Conservation (phyloP, 2,797 vertebrate genomes). For the Streptopelia turtur region DNA sequence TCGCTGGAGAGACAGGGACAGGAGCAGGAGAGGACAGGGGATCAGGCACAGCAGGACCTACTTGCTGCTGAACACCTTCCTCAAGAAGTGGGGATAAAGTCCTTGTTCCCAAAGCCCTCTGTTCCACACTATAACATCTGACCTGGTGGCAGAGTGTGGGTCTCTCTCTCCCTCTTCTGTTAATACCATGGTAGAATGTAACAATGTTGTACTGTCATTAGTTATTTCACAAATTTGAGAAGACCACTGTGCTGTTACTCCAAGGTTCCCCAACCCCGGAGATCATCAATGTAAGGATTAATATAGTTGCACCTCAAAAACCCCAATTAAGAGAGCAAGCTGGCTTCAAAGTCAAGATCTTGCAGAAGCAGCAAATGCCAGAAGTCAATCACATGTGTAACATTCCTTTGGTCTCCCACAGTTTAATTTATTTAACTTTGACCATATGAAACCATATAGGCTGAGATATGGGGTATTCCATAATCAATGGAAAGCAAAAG, state of each 20-base stretch:
- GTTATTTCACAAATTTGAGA: background rate
- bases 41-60: background rate
- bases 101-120: background rate
- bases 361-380: background rate
- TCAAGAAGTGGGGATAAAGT: background rate
- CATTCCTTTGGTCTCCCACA: background rate
- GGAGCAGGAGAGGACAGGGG: background rate
- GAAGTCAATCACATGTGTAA: background rate
- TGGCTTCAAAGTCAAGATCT: background rate
- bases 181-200: background rate
- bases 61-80: background rate
- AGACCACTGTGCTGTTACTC: background rate
- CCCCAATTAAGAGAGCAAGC: background rate
- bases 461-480: background rate
- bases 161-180: constrained; percentile 46
- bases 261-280: background rate
- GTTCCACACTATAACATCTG: background rate
- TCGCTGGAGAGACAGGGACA: background rate
- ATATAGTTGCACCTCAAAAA: background rate
- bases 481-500: background rate
- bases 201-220: background rate
- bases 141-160: background rate
- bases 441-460: background rate
- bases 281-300: background rate
- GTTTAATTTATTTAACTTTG: background rate